Evolutionary conservation across 2,113 vertebrate genomes (phyloP).

Genomic region (Ivindomyrus marchei): DNA sequence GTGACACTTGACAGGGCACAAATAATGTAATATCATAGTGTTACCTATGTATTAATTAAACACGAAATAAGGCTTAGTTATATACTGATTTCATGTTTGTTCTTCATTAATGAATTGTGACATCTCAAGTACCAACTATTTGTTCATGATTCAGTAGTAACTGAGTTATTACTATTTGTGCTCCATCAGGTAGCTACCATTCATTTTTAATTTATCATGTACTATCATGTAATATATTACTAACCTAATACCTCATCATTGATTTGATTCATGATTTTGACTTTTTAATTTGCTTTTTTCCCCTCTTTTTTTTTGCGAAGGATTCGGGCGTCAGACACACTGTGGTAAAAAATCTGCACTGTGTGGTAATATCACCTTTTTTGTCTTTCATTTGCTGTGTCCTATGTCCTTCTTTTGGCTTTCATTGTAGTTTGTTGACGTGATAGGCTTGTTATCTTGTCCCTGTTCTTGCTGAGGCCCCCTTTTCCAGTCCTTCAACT

Average conservation of each 20-base stretch:
- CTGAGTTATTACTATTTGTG: not conserved
- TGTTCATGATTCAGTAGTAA: not conserved
- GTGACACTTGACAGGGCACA: not conserved
- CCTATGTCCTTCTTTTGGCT: slow-evolving; percentile 57
- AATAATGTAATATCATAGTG: not conserved
- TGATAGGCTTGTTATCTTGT: slow-evolving; percentile 39
- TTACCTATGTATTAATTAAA: not conserved
- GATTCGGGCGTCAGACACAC: slow-evolving; percentile 89
- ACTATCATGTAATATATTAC: slow-evolving; percentile 55
- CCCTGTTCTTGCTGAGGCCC: not conserved
- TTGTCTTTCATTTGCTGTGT: slow-evolving; percentile 90
- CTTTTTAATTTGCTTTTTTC: slow-evolving; percentile 72
- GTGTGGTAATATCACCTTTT: slow-evolving; percentile 99
- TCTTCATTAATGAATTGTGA: not conserved
- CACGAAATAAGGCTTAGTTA: not conserved
- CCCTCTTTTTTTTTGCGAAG: slow-evolving; percentile 81
- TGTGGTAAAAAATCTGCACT: slow-evolving; percentile 98
- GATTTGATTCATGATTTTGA: slow-evolving; percentile 47
- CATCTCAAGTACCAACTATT: not conserved
- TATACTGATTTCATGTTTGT: not conserved
- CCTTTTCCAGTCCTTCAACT: slow-evolving; percentile 27
- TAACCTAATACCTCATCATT: slow-evolving; percentile 69
- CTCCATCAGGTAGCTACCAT: not conserved
- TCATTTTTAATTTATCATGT: not conserved
- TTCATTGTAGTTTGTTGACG: slow-evolving; percentile 43